Evolutionary conservation across 2,797 vertebrate genomes (phyloP), one percentile per base, ranked within the genome.

Genomic region (Macropodus opercularis): DNA sequence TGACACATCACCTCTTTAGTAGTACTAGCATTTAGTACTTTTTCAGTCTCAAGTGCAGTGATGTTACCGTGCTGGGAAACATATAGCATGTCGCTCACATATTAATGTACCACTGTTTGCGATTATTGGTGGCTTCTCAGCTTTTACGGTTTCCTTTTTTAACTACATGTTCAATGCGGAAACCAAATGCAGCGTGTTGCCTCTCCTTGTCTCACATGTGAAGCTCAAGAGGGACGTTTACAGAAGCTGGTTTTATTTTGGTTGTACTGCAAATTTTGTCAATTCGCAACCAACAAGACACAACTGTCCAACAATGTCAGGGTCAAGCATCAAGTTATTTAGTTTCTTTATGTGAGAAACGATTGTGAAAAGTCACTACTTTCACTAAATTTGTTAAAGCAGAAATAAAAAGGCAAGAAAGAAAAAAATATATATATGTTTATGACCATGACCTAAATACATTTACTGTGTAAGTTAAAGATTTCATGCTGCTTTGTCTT

Each of bases 181-280:
- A 80, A 73, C 38, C 34, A 64, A 12, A 65, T 14, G 36, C 57
- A 42, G 69, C 73, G n/a, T 2, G 3, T 35, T 21, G 15, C 42
- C 23, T 17, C 4, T 55, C 38, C 46, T 19, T 14, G 42, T 13
- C 8, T 17, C 23, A 3, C 31, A 15, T 11, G 9, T 3, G 15
- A 23, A 7, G 7, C 42, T 12, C 3, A 35, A 8, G 0, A 14
- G 1, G 22, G 13, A 38, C 14, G 12, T 32, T 6, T 35, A 1
- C 1, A 35, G 15, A 15, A 35, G 13, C 12, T 2, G 7, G 6
- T 17, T 27, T 14, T 0, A 26, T 5, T 2, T 44, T 9, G 13
- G 7, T 8, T 15, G 3, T 15, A 12, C 9, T 3, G 12, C 22
- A n/a, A n/a, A n/a, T 4, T 13, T 8, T 22, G 2, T 36, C 22